Percentiles rank a stretch among this genome's conserved stretches.
These are phyloP conservation scores for Netelia inedita DNA, from an alignment of 2,888 invertebrate species.

Conservation along the genomic window DNA sequence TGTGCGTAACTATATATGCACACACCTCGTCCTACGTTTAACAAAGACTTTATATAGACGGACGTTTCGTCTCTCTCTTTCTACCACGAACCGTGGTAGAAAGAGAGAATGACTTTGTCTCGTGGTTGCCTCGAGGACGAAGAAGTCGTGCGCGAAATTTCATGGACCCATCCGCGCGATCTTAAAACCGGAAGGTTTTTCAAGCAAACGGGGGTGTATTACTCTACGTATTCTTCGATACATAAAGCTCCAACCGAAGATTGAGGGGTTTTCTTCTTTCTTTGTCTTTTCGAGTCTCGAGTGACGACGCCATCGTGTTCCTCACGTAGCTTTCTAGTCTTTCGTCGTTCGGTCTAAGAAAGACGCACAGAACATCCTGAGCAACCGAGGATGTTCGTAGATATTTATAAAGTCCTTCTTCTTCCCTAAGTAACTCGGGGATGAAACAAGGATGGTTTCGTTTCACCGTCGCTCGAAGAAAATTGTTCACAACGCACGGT, in stretches of 20 bases:
- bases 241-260: background rate
- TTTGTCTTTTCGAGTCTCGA: constrained; percentile 31
- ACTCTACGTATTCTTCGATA: constrained; percentile 27
- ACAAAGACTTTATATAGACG: background rate
- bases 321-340: constrained; percentile 2
- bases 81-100: background rate
- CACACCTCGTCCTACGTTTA: background rate
- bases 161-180: constrained; percentile 5
- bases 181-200: background rate
- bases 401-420: background rate
- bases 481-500: no score
- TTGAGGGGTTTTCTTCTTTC: constrained; percentile 15
- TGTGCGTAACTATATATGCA: background rate
- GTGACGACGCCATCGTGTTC: background rate
- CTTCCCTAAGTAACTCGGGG: background rate
- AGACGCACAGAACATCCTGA: background rate
- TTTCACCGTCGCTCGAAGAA: no score
- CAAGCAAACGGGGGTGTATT: background rate
- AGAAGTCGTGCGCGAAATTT: constrained; percentile 36
- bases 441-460: no score
- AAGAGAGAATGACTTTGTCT: constrained; percentile 28
- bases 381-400: background rate
- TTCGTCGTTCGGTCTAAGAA: background rate
- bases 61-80: no score
- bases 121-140: constrained; percentile 33